A percentile compares a stretch with the other conserved stretches of the same genome.
Evolutionary conservation across 2,797 vertebrate species (phyloP).

Genomic region (Leptatherina wallacei): DNA sequence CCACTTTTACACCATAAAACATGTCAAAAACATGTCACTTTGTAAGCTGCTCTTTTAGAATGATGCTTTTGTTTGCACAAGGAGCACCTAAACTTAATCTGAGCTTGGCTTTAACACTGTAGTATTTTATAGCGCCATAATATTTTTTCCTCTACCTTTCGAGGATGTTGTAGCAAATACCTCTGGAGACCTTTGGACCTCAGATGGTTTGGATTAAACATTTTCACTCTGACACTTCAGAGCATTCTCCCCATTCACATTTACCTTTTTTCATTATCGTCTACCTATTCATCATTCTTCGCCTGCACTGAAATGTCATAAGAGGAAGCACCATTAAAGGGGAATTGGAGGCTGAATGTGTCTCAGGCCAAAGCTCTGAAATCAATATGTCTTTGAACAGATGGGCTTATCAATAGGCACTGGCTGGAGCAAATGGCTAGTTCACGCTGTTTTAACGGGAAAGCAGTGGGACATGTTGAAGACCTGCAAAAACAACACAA

Average conservation of each 20-base stretch:
- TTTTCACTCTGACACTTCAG: constrained; percentile 44
- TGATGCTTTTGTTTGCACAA: neutral
- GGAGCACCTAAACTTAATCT: neutral
- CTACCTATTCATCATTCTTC: constrained; percentile 61
- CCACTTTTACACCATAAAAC: neutral
- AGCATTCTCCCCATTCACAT: constrained; percentile 46
- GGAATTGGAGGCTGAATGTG: constrained; percentile 76
- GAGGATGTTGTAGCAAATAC: constrained; percentile 21
- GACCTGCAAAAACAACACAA: constrained; percentile 25
- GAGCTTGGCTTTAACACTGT: constrained; percentile 14
- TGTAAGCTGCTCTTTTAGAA: neutral
- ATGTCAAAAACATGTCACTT: neutral
- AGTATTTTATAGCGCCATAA: neutral
- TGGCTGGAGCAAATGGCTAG: constrained; percentile 57
- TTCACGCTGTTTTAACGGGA: constrained; percentile 41
- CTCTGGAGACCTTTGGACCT: constrained; percentile 16
- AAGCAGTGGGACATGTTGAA: constrained; percentile 31
- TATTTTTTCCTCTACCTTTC: constrained; percentile 18
- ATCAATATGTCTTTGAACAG: constrained; percentile 74
- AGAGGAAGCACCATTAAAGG: constrained; percentile 70
- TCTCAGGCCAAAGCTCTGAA: constrained; percentile 59
- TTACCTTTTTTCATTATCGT: constrained; percentile 68
- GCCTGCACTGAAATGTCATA: constrained; percentile 63
- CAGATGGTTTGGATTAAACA: constrained; percentile 15
- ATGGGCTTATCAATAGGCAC: constrained; percentile 73